These are phyloP conservation scores for Caloenas nicobarica DNA, from an alignment of 2,113 vertebrate genomes.

Conservation along the genomic window DNA sequence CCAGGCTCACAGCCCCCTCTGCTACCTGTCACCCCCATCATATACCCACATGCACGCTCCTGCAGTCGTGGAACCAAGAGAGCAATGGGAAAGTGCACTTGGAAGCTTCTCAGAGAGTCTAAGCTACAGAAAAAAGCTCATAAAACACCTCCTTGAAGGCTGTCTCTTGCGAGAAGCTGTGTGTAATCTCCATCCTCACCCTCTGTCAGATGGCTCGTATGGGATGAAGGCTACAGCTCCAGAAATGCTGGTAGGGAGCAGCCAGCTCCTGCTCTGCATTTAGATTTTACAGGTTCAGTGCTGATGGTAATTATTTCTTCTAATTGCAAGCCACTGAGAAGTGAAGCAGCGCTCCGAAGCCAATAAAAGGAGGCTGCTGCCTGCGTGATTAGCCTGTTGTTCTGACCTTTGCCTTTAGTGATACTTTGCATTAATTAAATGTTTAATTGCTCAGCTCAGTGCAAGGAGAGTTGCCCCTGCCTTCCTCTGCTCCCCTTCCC, in stretches of 20 bases:
- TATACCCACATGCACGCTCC: rapidly evolving
- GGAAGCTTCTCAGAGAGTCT: slow-evolving; percentile 3
- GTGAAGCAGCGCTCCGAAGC: not conserved
- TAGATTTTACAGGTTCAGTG: not conserved
- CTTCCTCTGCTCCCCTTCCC: not conserved
- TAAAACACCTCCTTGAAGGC: slow-evolving; percentile 32
- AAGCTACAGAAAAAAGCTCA: not conserved
- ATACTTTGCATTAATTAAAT: not conserved
- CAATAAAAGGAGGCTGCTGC: not conserved
- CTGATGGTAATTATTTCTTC: not conserved
- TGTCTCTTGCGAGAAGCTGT: not conserved
- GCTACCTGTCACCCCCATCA: not conserved
- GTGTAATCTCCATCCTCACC: not conserved
- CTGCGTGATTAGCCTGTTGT: not conserved
- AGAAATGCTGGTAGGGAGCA: not conserved
- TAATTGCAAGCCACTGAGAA: not conserved
- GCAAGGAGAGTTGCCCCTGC: not conserved
- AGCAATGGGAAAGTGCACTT: not conserved
- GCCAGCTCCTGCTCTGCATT: not conserved
- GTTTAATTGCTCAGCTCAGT: not conserved
- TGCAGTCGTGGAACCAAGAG: not conserved
- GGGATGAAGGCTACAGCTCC: not conserved
- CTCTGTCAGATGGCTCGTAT: not conserved
- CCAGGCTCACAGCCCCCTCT: slow-evolving; percentile 9
- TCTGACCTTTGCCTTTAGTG: not conserved